Base-by-base conservation (phyloP, 1,140 invertebrate genomes). In the Caenorhabditis brenneri region DNA sequence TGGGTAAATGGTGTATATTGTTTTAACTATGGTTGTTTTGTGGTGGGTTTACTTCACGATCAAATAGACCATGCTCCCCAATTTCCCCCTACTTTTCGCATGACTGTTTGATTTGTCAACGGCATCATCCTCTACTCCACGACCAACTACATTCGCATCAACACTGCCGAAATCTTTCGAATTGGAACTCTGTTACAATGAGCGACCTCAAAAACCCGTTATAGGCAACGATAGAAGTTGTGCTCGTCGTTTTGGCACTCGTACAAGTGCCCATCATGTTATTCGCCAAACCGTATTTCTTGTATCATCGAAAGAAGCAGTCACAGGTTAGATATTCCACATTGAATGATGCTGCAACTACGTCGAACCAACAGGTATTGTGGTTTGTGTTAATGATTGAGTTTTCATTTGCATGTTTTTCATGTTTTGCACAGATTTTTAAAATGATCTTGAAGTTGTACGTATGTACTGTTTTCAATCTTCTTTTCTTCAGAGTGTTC, bases 241-340 rank as follows among this genome's bases (percentile, higher is more conserved):
- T 87, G 24, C 80, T 86, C 9, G 42, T 86, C 39, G 42, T 94
- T 9, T 82, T 95, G 1, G 95, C 94, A 0, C 86, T 97, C 0
- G 86, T 94, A 27, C 97, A 96, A 90, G 94, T 98, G 29, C 97
- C 96, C 0, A 94, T 96, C 89, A 95, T 99, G 95, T 92, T 98
- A 82, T 91, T 97, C 6, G 94, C 94, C 5, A 98, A 97, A 92
- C 97, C 97, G 0, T 89, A 96, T 22, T 80, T 87, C 29, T 15
- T 85, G 22, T 80, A 82, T 42, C 48, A 36, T 16, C 78, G 69
- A 58, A 27, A 84, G 19, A n/a, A n/a, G n/a, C n/a, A n/a, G n/a
- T n/a, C n/a, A n/a, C n/a, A n/a, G n/a, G n/a, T n/a, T n/a, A n/a
- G n/a, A n/a, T n/a, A n/a, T n/a, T n/a, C n/a, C n/a, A n/a, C n/a